phyloP scores from a whole-genome alignment of 2,113 vertebrate species.

The Scopus umbretta region DNA sequence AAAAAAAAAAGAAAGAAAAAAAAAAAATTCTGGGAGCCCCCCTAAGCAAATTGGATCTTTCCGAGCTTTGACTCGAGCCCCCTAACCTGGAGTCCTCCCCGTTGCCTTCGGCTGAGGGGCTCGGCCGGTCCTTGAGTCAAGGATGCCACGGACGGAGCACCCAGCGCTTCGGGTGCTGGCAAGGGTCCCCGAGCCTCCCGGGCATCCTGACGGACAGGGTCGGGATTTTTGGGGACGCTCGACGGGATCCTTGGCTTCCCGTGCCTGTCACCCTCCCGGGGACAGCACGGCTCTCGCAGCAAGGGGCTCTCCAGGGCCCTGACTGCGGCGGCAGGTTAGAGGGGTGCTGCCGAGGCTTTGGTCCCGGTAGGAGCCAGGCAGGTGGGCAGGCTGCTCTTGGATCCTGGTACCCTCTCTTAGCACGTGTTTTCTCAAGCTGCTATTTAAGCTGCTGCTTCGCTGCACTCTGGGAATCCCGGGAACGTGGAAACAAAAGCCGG shows the following conservation, averaged over 20 bases:
- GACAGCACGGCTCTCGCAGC: background rate
- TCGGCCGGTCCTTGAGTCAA: background rate
- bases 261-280: background rate
- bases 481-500: background rate
- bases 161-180: background rate
- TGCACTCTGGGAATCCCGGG: constrained; percentile 4
- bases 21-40: background rate
- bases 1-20: too few relatives aligned
- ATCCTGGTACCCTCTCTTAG: constrained; percentile 32
- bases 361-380: background rate
- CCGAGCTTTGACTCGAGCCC: fast-evolving
- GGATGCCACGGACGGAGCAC: background rate
- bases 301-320: background rate
- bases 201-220: too few relatives aligned
- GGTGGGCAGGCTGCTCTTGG: background rate
- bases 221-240: background rate
- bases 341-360: background rate
- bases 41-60: background rate
- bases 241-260: too few relatives aligned
- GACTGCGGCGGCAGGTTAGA: background rate
- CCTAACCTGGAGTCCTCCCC: fast-evolving
- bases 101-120: background rate
- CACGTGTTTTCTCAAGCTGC: constrained; percentile 11
- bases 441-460: constrained; percentile 36
- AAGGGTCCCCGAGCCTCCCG: background rate